These are phyloP conservation scores for Spea hammondii DNA, from an alignment of 2,797 vertebrate genomes.

Conservation along the genomic window DNA sequence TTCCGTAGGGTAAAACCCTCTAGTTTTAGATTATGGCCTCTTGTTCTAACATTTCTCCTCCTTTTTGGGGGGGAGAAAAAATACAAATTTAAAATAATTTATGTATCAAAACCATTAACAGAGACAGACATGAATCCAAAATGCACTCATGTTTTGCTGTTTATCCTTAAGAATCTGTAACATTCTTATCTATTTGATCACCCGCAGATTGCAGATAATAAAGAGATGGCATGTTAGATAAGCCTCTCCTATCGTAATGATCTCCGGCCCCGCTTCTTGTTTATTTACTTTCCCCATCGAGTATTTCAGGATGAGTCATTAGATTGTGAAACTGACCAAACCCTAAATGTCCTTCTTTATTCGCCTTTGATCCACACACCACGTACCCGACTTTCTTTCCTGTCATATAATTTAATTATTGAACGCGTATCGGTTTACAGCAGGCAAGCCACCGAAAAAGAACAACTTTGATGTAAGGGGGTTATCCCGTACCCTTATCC, in stretches of 20 bases:
- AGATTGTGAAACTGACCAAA: not conserved
- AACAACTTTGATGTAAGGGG: too few species aligned
- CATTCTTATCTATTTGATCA: conserved; percentile 34
- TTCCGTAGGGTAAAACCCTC: too few species aligned
- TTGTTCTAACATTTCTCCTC: too few species aligned
- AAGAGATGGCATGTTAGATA: conserved; percentile 36
- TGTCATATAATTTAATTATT: conserved; percentile 4
- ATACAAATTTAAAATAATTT: too few species aligned
- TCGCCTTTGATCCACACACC: not conserved
- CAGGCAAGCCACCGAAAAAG: too few species aligned
- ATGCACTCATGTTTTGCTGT: not conserved
- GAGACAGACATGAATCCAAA: too few species aligned
- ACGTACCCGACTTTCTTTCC: not conserved
- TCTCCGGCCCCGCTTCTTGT: not conserved
- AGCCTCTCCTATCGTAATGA: conserved; percentile 19
- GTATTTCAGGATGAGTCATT: not conserved
- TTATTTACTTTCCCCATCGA: not conserved
- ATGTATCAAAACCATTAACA: too few species aligned
- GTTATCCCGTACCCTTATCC: too few species aligned
- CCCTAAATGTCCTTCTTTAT: not conserved
- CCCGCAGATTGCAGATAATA: conserved; percentile 2
- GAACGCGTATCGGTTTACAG: too few species aligned
- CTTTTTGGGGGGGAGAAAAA: too few species aligned
- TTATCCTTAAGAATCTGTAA: conserved; percentile 10
- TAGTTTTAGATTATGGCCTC: too few species aligned